Evolutionary conservation across 2,888 invertebrate species (phyloP), one percentile per base, ranked within the genome.

Genomic region (Ophonus ardosiacus): DNA sequence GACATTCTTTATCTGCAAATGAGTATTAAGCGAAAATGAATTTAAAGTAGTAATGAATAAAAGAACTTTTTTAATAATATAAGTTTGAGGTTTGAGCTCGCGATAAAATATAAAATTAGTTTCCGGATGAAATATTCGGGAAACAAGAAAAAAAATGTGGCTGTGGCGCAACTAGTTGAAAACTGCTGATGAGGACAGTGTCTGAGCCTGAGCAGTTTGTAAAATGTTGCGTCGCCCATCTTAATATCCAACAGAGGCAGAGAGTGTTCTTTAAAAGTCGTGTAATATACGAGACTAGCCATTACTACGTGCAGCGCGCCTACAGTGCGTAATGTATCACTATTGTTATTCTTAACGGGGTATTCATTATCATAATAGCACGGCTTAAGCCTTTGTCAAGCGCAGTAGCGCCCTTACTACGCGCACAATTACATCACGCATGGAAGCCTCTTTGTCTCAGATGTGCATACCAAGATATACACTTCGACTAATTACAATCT

Each of bases 301-400:
- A 84, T 84, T 84, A 84, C 61, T 59, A 80, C 59, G 24, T 18
- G 82, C 38, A 71, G 82, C 74, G 82, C 74, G 76, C 84, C 84
- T 85, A 85, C 85, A 80, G 71, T 80, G 59, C 38, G 80, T 85
- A 85, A 85, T 85, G 80, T 80, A 85, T 85, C 85, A 85, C 85
- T 71, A 85, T 85, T 85, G 85, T 85, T 80, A 79, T 80, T 68
- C 85, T 80, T 80, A 85, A 84, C 84, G 68, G 80, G 80, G 80
- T 80, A 85, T 85, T 80, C 85, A 85, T 85, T 85, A 85, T 85
- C 68, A 68, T 85, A 85, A 85, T 85, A 85, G 85, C 65, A 79
- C 68, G 79, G 79, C 80, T 85, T 85, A 85, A 85, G 80, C 80
- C 85, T 85, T 85, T 85, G 85, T 85, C 80, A 85, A 85, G 63